Evolutionary conservation across 2,113 vertebrate species (phyloP).

Genomic region (Camelus dromedarius): DNA sequence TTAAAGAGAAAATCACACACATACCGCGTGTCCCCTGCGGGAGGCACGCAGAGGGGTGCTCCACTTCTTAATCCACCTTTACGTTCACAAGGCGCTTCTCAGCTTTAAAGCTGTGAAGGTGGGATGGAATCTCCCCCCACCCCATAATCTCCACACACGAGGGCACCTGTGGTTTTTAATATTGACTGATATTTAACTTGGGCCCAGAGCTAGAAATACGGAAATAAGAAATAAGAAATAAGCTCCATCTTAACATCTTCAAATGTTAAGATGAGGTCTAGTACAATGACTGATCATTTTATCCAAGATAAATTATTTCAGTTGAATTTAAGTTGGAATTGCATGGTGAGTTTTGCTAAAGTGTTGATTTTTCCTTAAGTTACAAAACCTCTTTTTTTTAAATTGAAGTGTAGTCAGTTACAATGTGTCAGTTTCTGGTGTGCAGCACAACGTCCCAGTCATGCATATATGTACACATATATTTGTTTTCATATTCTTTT

Average conservation of each 20-base stretch:
- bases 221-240: no score
- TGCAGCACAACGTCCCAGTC: no score
- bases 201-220: neutral
- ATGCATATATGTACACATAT: no score
- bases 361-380: no score
- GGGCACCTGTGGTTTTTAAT: rapidly evolving
- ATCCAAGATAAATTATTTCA: neutral
- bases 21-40: no score
- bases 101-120: rapidly evolving
- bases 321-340: neutral
- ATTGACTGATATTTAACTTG: neutral
- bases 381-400: no score
- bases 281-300: rapidly evolving
- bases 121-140: rapidly evolving
- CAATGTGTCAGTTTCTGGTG: no score
- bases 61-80: rapidly evolving
- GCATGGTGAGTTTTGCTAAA: neutral
- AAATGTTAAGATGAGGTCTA: rapidly evolving
- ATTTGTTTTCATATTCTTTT: no score
- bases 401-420: no score
- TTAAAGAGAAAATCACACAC: rapidly evolving
- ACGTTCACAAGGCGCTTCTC: rapidly evolving
- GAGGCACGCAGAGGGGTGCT: rapidly evolving
- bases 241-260: no score
- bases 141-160: no score